Evolutionary conservation across 2,113 vertebrate genomes (phyloP), one percentile per base, ranked within the genome.

Genomic region (Rhinolophus ferrumequinum): DNA sequence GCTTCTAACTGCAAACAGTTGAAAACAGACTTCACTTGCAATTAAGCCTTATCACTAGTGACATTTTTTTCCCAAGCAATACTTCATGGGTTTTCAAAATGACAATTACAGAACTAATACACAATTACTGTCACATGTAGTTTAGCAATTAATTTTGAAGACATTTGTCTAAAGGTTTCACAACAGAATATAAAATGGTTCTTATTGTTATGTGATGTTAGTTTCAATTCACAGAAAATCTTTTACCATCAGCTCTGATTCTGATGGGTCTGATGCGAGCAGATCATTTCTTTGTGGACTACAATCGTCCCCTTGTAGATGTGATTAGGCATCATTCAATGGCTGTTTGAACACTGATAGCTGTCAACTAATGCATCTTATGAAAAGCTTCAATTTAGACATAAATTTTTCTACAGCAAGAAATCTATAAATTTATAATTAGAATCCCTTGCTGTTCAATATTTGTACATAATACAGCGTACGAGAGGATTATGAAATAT

Each of bases 391-490:
- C 97, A 96, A 97, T 98, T 98, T 97, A 96, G 93, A 98, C 93
- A 95, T 44, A 94, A 94, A 98, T 98, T 97, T 98, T 98, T 96
- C 97, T 97, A 93, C 94, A 97, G 95, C 95, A 95, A 98, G 97
- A 98, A 98, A 98, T 98, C 98, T 95, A 98, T 98, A 98, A 97
- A 98, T 98, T 98, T 98, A 98, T 98, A 98, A 98, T 98, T 98
- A 98, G 97, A 98, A 96, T 86, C 93, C 96, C 98, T 98, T 97
- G 98, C 98, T 99, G 99, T 98, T 99, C 99, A 99, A 99, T 99
- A 99, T 99, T 99, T 99, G 99, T 99, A 99, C 99, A 99, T 99
- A 99, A 98, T 99, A 99, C 98, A 98, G 98, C 98, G 97, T 98
- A 99, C 95, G 98, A 98, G 97, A 98, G 97, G 98, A 99, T 98